Evolutionary conservation across 2,888 invertebrate genomes (phyloP).

Genomic region (Caenorhabditis sp.): DNA sequence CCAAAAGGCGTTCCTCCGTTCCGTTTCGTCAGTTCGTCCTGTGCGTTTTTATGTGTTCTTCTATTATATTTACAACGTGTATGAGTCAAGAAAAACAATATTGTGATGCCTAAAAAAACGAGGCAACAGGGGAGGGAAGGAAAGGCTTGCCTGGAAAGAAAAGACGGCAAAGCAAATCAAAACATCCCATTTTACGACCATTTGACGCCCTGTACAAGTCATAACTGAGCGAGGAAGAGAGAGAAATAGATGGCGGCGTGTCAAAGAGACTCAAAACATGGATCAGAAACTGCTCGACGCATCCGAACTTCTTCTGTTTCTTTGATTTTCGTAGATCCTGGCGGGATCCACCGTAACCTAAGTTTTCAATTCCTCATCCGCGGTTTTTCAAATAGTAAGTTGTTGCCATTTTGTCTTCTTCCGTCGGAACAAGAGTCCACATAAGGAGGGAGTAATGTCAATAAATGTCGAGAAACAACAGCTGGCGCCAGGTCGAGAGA

Average conservation of each 20-base stretch:
- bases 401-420: too few relatives aligned
- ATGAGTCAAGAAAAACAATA: slow-evolving; percentile 52
- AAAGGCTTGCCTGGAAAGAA: slow-evolving; percentile 27
- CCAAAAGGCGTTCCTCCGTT: slow-evolving; percentile 9
- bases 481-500: neutral
- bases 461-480: neutral
- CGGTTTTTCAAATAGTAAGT: too few relatives aligned
- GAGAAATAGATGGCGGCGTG: too few relatives aligned
- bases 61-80: slow-evolving; percentile 50
- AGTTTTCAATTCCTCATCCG: too few relatives aligned
- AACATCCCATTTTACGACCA: slow-evolving; percentile 41
- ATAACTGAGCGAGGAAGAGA: too few relatives aligned
- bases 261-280: too few relatives aligned
- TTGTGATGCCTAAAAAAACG: slow-evolving; percentile 27
- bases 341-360: too few relatives aligned
- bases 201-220: slow-evolving; percentile 22
- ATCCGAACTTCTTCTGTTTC: too few relatives aligned
- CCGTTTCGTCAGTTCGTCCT: neutral
- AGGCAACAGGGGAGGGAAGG: slow-evolving; percentile 3
- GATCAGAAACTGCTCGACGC: too few relatives aligned
- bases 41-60: slow-evolving; percentile 11
- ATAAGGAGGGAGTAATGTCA: too few relatives aligned
- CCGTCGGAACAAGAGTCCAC: neutral
- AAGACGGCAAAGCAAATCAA: slow-evolving; percentile 26
- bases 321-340: too few relatives aligned